Conservation (phyloP, 2,797 vertebrate genomes). For the Poeciliopsis turneri region DNA sequence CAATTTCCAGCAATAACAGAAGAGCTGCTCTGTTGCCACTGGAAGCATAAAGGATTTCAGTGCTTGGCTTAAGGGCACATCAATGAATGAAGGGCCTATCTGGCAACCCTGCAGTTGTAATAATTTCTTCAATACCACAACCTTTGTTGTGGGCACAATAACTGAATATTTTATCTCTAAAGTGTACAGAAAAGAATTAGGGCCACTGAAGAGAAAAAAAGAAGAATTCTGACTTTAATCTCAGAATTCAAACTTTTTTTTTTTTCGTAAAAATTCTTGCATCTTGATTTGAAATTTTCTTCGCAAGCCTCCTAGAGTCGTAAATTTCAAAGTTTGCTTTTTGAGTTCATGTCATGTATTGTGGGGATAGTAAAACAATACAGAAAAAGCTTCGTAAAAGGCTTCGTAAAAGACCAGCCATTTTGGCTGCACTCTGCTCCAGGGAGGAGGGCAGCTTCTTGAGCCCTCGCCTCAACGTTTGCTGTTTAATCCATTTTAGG, state of each 20-base stretch:
- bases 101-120: background rate
- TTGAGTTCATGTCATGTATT: conserved; percentile 34
- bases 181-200: no score
- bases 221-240: no score
- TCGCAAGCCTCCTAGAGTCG: conserved; percentile 15
- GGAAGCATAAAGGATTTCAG: background rate
- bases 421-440: conserved; percentile 40
- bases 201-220: no score
- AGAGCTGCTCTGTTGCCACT: background rate
- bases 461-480: conserved; percentile 65
- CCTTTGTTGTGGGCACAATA: background rate
- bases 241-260: no score
- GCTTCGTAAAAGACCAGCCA: conserved; percentile 37
- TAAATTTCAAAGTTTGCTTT: conserved; percentile 21
- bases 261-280: background rate
- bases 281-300: conserved; percentile 20
- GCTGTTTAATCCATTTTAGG: conserved; percentile 71
- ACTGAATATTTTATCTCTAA: background rate
- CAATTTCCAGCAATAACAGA: background rate
- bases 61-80: background rate
- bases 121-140: background rate
- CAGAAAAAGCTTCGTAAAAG: conserved; percentile 37
- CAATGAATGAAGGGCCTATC: background rate
- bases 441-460: conserved; percentile 42
- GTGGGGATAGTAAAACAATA: conserved; percentile 1